Base-by-base conservation (phyloP, 2,888 invertebrate species). In the Aphodius granarius region DNA sequence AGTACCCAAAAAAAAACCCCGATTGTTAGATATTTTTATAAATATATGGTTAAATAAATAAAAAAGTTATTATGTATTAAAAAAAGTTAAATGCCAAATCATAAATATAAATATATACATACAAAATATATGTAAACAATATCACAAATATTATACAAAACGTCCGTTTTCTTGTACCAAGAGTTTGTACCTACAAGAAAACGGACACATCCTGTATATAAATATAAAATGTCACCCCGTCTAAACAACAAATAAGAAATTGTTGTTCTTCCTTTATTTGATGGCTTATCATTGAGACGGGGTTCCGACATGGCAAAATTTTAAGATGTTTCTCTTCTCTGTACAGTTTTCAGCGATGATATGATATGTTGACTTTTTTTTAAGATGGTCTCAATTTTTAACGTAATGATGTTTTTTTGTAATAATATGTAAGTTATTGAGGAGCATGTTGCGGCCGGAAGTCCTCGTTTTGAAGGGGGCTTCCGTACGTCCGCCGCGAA, bases 391-490 rank as follows among this genome's bases (percentile, higher is more conserved):
- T 84, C 84, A 84, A 81, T 79, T 79, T 66, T 81, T 79, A 79
- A 43, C 43, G 43, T 43, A 81, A 79, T 81, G 80, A 68, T 81
- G 80, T 82, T 81, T 79, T 63, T 63, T 72, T 63, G 21, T 71
- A 23, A 65, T 65, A 62, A 78, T 73, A 76, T 77, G 76, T 80
- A 86, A 86, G 86, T 86, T 86, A 85, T 85, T 85, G 70, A 22
- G 71, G 62, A 74, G 74, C 74, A 74, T 22, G 70, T 74, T 71
- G 73, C 71, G 73, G 66, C 21, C 71, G 43, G 73, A 23, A 22
- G 83, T 83, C 85, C 86, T 86, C 85, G 85, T 86, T 85, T 43
- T 43, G 6, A 83, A 85, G 81, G 83, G 84, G 84, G 82, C 83
- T 23, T 75, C 22, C 16, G 71, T 72, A 66, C 22, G 68, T 79